These are phyloP conservation scores for Natator depressus DNA, from an alignment of 2,113 vertebrate genomes.

Conservation along the genomic window DNA sequence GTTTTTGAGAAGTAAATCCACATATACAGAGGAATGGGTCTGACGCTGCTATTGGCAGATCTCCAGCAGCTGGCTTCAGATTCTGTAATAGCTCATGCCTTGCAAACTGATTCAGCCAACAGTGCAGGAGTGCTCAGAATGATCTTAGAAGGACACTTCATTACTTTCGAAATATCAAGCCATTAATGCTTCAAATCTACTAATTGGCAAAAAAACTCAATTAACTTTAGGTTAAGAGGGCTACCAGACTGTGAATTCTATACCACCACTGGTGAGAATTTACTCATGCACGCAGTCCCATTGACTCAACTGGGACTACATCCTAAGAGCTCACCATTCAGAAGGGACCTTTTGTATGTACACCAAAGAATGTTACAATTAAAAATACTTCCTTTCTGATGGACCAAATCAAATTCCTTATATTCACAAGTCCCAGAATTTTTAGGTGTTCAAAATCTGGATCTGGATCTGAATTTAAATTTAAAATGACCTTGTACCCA, in stretches of 20 bases:
- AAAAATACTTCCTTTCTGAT: neutral
- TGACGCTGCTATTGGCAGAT: neutral
- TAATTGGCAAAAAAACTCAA: fast-evolving
- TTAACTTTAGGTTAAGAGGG: neutral
- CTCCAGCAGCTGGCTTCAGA: neutral
- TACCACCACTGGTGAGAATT: neutral
- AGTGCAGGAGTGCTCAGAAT: fast-evolving
- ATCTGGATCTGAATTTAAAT: neutral
- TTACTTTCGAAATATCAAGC: neutral
- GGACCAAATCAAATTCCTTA: neutral
- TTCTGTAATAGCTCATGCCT: neutral
- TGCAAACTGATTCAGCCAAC: neutral
- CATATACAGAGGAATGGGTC: neutral
- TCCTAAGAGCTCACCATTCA: neutral
- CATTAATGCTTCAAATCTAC: neutral
- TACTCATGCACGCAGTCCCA: neutral
- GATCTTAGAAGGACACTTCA: neutral
- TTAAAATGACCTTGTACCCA: neutral
- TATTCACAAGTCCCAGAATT: neutral
- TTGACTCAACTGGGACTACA: neutral
- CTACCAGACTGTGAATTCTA: neutral
- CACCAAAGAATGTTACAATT: neutral
- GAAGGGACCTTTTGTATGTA: neutral
- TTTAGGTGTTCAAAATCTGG: neutral
- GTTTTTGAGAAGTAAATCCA: neutral